These are phyloP conservation scores for Oegoconia quadripuncta DNA, from an alignment of 2,888 invertebrate genomes.

Conservation along the genomic window DNA sequence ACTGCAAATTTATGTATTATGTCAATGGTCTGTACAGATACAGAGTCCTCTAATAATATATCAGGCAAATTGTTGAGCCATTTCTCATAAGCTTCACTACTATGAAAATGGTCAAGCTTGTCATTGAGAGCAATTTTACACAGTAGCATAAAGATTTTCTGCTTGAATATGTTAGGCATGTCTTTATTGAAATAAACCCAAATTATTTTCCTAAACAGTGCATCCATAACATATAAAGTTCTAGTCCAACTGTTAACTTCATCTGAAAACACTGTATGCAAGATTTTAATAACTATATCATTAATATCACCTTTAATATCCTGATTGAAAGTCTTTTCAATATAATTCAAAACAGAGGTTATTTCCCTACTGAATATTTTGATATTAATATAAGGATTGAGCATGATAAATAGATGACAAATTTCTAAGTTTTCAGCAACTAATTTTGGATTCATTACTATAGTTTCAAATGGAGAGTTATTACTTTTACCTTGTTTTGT, in stretches of 20 bases:
- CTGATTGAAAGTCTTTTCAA: constrained; percentile 67
- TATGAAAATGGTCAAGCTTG: constrained; percentile 55
- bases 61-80: constrained; percentile 79
- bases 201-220: constrained; percentile 58
- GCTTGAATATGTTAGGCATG: constrained; percentile 42
- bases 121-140: constrained; percentile 67
- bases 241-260: constrained; percentile 59
- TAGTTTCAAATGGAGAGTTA: constrained; percentile 39
- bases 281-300: constrained; percentile 45
- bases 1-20: constrained; percentile 80
- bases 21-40: constrained; percentile 73
- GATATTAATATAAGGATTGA: constrained; percentile 59
- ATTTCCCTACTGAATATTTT: constrained; percentile 56
- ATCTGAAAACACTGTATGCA: constrained; percentile 53
- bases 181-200: constrained; percentile 52
- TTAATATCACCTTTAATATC: constrained; percentile 40
- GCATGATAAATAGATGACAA: constrained; percentile 66
- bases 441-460: constrained; percentile 58
- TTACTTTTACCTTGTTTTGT: constrained; percentile 40
- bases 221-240: constrained; percentile 45
- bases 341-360: constrained; percentile 61
- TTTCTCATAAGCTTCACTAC: constrained; percentile 53
- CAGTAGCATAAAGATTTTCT: constrained; percentile 60
- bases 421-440: constrained; percentile 56
- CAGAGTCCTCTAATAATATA: constrained; percentile 68